phyloP scores from a whole-genome alignment of 2,888 invertebrate species.

The Lasioglossum oenotherae region DNA sequence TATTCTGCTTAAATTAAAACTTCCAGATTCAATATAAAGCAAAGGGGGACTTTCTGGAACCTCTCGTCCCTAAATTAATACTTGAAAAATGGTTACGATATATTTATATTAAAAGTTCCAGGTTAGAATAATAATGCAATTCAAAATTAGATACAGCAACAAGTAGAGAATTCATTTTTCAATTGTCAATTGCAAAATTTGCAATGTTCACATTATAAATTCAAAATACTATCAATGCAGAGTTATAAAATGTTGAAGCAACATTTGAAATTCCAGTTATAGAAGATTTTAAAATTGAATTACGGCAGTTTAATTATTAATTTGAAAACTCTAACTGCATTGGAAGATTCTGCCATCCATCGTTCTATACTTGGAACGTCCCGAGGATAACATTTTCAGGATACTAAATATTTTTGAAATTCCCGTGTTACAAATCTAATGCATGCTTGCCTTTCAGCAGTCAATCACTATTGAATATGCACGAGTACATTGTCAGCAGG shows the following conservation, averaged over 20 bases:
- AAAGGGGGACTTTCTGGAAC: not conserved
- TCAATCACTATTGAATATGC: not conserved
- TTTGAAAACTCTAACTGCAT: not conserved
- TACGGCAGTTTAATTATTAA: fast-evolving
- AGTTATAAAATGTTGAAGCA: not conserved
- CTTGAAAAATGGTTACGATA: not conserved
- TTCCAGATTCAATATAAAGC: too few relatives aligned
- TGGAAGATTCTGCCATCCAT: not conserved
- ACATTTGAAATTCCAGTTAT: not conserved
- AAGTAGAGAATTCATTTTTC: not conserved
- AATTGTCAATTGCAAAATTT: not conserved
- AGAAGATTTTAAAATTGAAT: not conserved
- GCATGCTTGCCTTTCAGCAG: not conserved
- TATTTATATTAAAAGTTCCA: not conserved
- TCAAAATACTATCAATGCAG: too few relatives aligned
- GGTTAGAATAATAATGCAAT: not conserved
- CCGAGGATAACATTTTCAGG: not conserved
- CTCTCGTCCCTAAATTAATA: not conserved
- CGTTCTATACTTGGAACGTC: not conserved
- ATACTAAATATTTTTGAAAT: not conserved
- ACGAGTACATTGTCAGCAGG: not conserved
- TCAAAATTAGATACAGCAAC: not conserved
- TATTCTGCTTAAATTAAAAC: not conserved
- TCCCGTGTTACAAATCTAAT: not conserved
- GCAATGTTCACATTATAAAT: too few relatives aligned